These are phyloP conservation scores for Drosophila trapezifrons DNA, from an alignment of 1,140 invertebrate species.

Conservation along the genomic window DNA sequence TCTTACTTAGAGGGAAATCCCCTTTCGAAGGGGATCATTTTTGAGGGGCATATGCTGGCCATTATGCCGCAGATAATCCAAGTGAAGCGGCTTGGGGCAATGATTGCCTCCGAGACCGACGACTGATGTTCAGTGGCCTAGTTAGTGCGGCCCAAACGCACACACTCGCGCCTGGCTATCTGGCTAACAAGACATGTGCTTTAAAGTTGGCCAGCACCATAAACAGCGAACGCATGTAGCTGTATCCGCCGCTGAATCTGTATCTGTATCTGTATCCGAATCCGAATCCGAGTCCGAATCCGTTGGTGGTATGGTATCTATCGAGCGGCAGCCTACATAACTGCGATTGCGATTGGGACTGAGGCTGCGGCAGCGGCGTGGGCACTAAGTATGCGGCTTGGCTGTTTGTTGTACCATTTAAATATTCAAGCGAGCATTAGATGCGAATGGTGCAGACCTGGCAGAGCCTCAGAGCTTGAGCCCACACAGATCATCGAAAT, in stretches of 20 bases:
- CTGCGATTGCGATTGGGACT: constrained; percentile 40
- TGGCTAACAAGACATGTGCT: constrained; percentile 55
- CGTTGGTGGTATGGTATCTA: constrained; percentile 52
- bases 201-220: constrained; percentile 63
- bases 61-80: neutral
- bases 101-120: neutral
- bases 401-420: constrained; percentile 60
- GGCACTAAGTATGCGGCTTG: constrained; percentile 76
- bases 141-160: constrained; percentile 62
- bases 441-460: constrained; percentile 30
- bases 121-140: constrained; percentile 73
- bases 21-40: constrained; percentile 1
- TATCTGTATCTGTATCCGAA: constrained; percentile 49
- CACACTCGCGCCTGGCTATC: constrained; percentile 19
- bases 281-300: constrained; percentile 43
- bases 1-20: neutral
- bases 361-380: constrained; percentile 49
- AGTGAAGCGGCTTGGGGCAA: neutral
- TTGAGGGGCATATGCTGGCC: constrained; percentile 1
- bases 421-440: constrained; percentile 72
- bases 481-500: constrained; percentile 45
- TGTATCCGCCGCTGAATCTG: constrained; percentile 41
- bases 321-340: constrained; percentile 56
- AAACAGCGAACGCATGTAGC: constrained; percentile 68
- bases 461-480: constrained; percentile 4